These are phyloP conservation scores for Bombus sibiricus DNA, from an alignment of 1,140 invertebrate species.

Conservation along the genomic window DNA sequence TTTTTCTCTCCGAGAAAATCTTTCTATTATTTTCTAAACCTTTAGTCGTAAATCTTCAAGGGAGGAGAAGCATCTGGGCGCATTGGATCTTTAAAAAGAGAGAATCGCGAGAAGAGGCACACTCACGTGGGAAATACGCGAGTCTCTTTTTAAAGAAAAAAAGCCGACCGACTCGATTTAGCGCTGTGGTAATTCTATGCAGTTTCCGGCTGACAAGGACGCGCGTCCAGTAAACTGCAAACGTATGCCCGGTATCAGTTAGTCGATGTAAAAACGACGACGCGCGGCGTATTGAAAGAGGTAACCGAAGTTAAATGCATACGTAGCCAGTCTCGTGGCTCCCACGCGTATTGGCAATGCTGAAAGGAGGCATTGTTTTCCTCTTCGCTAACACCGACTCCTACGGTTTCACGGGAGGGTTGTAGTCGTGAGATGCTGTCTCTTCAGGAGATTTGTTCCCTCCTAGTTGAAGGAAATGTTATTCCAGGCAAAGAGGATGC, in stretches of 20 bases:
- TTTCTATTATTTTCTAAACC: not conserved
- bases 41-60: not conserved
- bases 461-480: slow-evolving; percentile 60
- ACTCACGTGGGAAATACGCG: not conserved
- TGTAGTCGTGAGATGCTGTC: slow-evolving; percentile 14
- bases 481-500: slow-evolving; percentile 50
- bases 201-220: slow-evolving; percentile 49
- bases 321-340: slow-evolving; percentile 34
- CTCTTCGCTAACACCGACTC: slow-evolving; percentile 30
- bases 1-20: too few relatives aligned
- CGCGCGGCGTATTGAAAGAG: slow-evolving; percentile 53
- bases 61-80: not conserved
- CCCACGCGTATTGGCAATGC: slow-evolving; percentile 61
- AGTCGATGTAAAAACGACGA: slow-evolving; percentile 38
- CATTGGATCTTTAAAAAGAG: not conserved
- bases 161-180: slow-evolving; percentile 14
- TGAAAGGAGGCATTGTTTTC: slow-evolving; percentile 68
- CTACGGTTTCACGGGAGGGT: slow-evolving; percentile 2
- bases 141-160: not conserved
- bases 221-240: slow-evolving; percentile 18
- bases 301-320: slow-evolving; percentile 58
- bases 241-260: slow-evolving; percentile 40
- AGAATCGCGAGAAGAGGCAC: not conserved
- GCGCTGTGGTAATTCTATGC: slow-evolving; percentile 19
- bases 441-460: not conserved